Conservation (phyloP, 2,113 vertebrate genomes). For the Rhea americana region DNA sequence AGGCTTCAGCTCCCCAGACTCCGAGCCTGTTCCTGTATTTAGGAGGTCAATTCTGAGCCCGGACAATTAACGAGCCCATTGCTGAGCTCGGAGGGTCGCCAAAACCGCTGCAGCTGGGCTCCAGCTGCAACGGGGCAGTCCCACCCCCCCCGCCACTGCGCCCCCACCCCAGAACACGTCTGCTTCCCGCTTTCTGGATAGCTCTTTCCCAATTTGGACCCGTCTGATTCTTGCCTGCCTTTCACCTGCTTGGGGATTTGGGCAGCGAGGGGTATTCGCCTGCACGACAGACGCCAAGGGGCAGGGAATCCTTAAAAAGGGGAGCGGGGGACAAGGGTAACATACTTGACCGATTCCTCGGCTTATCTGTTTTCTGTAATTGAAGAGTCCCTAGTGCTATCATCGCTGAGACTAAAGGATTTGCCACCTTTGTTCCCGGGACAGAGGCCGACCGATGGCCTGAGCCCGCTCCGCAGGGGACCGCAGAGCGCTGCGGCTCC, state of each 20-base stretch:
- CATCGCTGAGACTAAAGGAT: neutral
- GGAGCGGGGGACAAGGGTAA: neutral
- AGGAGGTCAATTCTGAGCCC: neutral
- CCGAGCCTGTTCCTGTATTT: neutral
- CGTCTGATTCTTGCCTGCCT: neutral
- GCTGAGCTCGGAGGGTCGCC: neutral
- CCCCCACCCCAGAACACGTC: rapidly evolving
- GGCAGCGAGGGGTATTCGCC: neutral
- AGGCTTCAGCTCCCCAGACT: neutral
- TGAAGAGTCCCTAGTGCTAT: neutral
- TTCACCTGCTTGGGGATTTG: neutral
- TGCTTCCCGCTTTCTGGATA: neutral
- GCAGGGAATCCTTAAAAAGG: neutral
- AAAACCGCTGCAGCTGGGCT: neutral
- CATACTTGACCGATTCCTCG: neutral
- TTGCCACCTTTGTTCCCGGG: neutral
- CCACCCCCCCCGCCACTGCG: rapidly evolving
- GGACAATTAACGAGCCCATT: neutral
- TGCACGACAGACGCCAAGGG: neutral
- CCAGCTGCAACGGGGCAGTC: neutral
- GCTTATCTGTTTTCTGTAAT: neutral
- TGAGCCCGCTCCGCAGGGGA: neutral
- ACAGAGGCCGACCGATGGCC: neutral
- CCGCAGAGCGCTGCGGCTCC: neutral
- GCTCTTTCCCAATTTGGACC: neutral